Percentiles rank a stretch among this genome's conserved stretches.
These are phyloP conservation scores for Trissonchulus latispiculum DNA, from an alignment of 2,888 invertebrate species.

Conservation along the genomic window DNA sequence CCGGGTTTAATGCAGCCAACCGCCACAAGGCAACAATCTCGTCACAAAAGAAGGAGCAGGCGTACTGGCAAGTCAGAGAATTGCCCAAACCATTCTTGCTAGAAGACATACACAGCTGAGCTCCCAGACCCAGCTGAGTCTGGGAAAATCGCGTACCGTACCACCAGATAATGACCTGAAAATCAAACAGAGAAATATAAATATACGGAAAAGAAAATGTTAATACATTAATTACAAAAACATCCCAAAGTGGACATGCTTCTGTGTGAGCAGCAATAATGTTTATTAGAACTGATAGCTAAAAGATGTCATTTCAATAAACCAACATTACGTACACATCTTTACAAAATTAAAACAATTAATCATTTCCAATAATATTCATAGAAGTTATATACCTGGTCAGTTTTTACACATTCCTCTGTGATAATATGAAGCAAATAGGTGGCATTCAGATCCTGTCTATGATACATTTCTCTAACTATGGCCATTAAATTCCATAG, in stretches of 20 bases:
- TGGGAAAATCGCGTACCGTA: constrained; percentile 89
- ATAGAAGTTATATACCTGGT: constrained; percentile 71
- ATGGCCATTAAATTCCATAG: constrained; percentile 98
- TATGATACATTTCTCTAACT: constrained; percentile 91
- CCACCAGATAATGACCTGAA: constrained; percentile 90
- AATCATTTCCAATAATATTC: too few species aligned
- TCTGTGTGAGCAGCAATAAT: too few species aligned
- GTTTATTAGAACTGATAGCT: too few species aligned
- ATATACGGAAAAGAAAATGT: too few species aligned
- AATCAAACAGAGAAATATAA: too few species aligned
- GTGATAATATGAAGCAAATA: constrained; percentile 91
- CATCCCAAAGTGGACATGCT: too few species aligned
- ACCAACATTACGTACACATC: too few species aligned
- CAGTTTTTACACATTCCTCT: constrained; percentile 91
- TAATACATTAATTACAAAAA: too few species aligned
- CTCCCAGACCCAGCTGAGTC: constrained; percentile 56
- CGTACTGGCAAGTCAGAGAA: constrained; percentile 82
- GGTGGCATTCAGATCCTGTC: constrained; percentile 89
- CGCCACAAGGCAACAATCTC: constrained; percentile 95
- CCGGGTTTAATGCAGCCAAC: constrained; percentile 86
- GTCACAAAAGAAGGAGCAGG: constrained; percentile 90
- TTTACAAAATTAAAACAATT: too few species aligned
- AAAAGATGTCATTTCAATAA: too few species aligned
- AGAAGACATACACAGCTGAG: background rate
- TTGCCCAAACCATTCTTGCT: constrained; percentile 62